Percentiles rank a stretch among this genome's conserved stretches.
Evolutionary conservation across 2,888 invertebrate genomes (phyloP).

Genomic region (Mythimna vitellina): DNA sequence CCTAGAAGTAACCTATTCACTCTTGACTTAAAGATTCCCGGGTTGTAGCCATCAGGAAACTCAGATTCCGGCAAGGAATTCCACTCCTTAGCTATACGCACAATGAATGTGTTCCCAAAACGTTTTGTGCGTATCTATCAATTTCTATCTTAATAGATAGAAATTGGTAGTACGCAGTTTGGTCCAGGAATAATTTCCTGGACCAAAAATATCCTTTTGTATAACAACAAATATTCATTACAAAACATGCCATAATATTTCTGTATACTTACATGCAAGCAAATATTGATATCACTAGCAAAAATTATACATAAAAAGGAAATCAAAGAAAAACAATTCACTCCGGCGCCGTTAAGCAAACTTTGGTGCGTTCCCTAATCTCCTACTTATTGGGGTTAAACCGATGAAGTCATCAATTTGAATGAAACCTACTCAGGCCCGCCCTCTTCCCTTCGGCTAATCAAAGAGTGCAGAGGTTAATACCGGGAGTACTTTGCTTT

Average conservation of each 20-base stretch:
- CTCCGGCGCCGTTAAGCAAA: constrained; percentile 79
- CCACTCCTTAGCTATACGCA: too few species aligned
- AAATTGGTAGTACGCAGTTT: too few species aligned
- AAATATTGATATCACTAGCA: constrained; percentile 43
- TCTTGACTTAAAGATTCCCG: too few species aligned
- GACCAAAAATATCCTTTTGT: background rate
- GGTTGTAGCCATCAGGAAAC: too few species aligned
- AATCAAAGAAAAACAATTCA: constrained; percentile 79
- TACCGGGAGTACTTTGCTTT: constrained; percentile 65
- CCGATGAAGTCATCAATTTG: constrained; percentile 87
- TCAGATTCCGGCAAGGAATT: too few species aligned
- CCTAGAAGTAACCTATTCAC: too few species aligned
- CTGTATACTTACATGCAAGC: background rate
- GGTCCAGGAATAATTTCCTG: too few species aligned
- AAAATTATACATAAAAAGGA: constrained; percentile 54
- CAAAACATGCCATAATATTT: background rate
- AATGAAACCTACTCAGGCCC: constrained; percentile 79
- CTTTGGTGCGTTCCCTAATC: constrained; percentile 78
- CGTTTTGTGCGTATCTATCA: background rate
- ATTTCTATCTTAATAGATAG: background rate
- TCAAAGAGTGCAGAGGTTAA: constrained; percentile 80
- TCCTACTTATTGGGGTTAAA: constrained; percentile 83
- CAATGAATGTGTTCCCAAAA: too few species aligned
- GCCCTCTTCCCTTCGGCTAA: constrained; percentile 76
- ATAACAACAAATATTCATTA: background rate